Percentiles rank a stretch among this genome's conserved stretches.
Evolutionary conservation across 2,797 vertebrate species (phyloP).

Genomic region (Chlorospingus semifuscus): DNA sequence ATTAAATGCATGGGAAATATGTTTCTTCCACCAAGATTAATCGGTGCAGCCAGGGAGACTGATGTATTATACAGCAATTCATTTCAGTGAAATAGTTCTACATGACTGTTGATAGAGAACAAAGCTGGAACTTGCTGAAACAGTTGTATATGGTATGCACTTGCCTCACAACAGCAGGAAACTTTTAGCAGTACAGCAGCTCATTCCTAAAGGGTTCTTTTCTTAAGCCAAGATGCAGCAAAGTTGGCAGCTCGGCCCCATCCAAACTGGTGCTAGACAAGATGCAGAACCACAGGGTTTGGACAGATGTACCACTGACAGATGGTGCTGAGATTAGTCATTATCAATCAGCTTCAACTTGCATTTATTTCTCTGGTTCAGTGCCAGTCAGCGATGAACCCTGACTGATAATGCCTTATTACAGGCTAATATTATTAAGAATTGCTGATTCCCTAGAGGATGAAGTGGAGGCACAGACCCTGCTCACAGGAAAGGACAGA

Average conservation of each 20-base stretch:
- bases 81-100: constrained; percentile 28
- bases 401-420: background rate
- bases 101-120: background rate
- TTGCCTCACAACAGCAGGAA: constrained; percentile 19
- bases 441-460: background rate
- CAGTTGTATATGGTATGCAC: background rate
- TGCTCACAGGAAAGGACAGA: background rate
- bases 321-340: constrained; percentile 53
- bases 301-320: constrained; percentile 43
- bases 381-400: background rate
- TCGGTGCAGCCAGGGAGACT: constrained; percentile 1
- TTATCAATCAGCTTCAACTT: constrained; percentile 47
- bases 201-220: background rate
- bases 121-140: constrained; percentile 29
- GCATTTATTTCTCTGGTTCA: constrained; percentile 24
- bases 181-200: constrained; percentile 27
- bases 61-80: background rate
- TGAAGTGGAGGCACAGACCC: background rate
- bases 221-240: constrained; percentile 25
- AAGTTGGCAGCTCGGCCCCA: background rate
- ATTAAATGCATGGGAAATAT: background rate
- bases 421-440: constrained; percentile 2
- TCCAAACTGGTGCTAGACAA: constrained; percentile 37
- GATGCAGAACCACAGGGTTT: constrained; percentile 45
- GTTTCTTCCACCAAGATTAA: constrained; percentile 25